phyloP scores from a whole-genome alignment of 2,888 invertebrate species.

The Stegophylla sp. region DNA sequence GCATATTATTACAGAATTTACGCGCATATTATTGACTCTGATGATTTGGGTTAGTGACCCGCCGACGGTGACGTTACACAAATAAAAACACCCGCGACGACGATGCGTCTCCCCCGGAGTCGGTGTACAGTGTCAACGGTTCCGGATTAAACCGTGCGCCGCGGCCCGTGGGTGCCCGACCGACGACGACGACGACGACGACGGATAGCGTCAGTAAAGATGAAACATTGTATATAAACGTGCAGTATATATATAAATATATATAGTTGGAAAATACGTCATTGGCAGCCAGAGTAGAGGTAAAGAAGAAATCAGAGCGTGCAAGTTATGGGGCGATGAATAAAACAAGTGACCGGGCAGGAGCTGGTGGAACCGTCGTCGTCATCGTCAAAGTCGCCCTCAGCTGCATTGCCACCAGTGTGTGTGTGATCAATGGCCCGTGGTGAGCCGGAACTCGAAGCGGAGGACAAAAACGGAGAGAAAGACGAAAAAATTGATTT shows the following conservation, averaged over 20 bases:
- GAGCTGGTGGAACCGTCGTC: slow-evolving; percentile 20
- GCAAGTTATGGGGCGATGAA: slow-evolving; percentile 45
- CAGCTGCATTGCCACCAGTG: not conserved
- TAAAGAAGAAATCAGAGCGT: slow-evolving; percentile 49
- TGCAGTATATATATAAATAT: not conserved
- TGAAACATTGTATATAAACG: not conserved
- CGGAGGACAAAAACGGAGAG: not conserved
- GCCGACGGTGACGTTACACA: slow-evolving; percentile 35
- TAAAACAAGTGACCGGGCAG: slow-evolving; percentile 38
- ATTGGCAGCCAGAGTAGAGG: not conserved
- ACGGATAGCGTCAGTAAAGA: not conserved
- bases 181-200: slow-evolving; percentile 21
- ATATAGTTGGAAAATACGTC: not conserved
- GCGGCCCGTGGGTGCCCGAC: slow-evolving; percentile 36
- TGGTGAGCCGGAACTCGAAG: slow-evolving; percentile 37
- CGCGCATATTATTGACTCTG: not conserved
- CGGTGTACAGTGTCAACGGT: not conserved
- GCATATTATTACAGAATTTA: not conserved
- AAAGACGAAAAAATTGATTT: slow-evolving; percentile 31
- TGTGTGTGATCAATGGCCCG: slow-evolving; percentile 52
- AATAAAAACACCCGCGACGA: slow-evolving; percentile 36
- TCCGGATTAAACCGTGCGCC: slow-evolving; percentile 46
- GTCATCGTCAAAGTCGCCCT: slow-evolving; percentile 25
- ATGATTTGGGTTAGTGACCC: slow-evolving; percentile 50
- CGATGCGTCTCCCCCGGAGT: not conserved